These are phyloP conservation scores for Bombylius major DNA, from an alignment of 2,888 invertebrate genomes.

Conservation along the genomic window DNA sequence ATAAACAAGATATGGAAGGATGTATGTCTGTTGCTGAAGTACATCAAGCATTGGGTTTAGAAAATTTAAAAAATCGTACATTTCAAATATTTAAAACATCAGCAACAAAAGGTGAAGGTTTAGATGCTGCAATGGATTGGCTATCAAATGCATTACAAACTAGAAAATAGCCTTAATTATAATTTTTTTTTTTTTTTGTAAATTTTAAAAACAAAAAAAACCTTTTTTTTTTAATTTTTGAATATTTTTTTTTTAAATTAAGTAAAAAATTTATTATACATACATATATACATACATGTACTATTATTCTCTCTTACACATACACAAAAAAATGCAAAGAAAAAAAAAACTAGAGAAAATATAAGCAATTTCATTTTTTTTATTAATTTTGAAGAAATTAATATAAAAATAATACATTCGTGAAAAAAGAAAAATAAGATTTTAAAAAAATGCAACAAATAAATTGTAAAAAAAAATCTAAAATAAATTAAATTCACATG, in stretches of 20 bases:
- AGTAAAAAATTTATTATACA: neutral
- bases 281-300: neutral
- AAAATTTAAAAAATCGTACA: conserved; percentile 89
- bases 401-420: no score
- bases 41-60: conserved; percentile 89
- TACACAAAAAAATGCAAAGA: no score
- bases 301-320: no score
- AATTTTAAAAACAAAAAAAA: conserved; percentile 5
- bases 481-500: no score
- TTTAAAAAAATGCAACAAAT: no score
- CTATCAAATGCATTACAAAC: conserved; percentile 80
- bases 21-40: conserved; percentile 95
- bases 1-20: conserved; percentile 98
- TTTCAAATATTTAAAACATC: conserved; percentile 97
- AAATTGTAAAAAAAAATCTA: no score
- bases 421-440: no score
- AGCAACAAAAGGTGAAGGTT: conserved; percentile 93
- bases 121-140: conserved; percentile 99
- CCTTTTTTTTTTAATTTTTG: neutral
- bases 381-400: no score
- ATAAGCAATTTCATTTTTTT: no score
- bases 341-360: no score
- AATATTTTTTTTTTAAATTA: neutral
- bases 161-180: conserved; percentile 53
- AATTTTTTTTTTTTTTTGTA: conserved; percentile 14